phyloP scores from a whole-genome alignment of 2,113 vertebrate genomes.

The Cynopterus brachyotis region DNA sequence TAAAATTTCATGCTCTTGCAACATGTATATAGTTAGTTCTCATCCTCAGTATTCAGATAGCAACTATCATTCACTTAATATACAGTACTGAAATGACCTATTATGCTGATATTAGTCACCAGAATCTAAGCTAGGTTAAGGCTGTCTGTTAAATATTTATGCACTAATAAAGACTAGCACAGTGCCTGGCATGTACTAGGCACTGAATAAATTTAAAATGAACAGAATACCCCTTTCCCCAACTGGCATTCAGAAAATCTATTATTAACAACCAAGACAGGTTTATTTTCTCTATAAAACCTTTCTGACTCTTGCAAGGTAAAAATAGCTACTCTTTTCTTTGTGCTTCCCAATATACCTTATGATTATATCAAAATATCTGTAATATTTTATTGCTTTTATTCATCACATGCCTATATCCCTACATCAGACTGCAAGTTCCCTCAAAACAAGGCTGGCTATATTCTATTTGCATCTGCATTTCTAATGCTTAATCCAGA shows the following conservation, averaged over 20 bases:
- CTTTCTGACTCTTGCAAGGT: background rate
- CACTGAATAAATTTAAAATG: background rate
- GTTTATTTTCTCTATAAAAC: background rate
- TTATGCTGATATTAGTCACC: background rate
- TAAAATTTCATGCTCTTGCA: background rate
- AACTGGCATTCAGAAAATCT: background rate
- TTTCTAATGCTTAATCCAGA: background rate
- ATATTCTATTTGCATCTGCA: background rate
- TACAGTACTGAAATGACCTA: background rate
- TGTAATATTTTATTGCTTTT: background rate
- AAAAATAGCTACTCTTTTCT: conserved; percentile 1
- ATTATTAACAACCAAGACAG: conserved; percentile 16
- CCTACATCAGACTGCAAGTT: background rate
- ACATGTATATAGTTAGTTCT: background rate
- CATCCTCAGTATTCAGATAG: background rate
- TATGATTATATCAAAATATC: background rate
- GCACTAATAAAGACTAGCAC: background rate
- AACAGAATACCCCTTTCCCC: background rate
- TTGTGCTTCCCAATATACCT: background rate
- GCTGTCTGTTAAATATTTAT: background rate
- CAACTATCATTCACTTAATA: background rate
- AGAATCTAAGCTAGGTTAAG: background rate
- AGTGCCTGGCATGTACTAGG: background rate
- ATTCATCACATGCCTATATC: background rate
- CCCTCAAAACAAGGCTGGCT: background rate